phyloP scores from a whole-genome alignment of 2,113 vertebrate species.

The Amia ocellicauda region DNA sequence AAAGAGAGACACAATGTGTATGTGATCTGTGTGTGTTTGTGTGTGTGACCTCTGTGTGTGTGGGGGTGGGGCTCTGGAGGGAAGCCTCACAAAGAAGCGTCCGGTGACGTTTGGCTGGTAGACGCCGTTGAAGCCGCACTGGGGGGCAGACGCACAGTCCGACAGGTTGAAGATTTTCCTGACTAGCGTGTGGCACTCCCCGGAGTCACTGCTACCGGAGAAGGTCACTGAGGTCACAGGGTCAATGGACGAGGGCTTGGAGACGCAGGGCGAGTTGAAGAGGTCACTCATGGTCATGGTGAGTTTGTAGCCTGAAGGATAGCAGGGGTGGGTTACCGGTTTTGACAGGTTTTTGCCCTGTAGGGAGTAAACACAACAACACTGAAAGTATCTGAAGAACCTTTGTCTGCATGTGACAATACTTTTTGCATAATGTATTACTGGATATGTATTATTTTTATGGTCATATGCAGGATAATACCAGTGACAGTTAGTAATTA shows the following conservation, averaged over 20 bases:
- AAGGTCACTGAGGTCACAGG: slow-evolving; percentile 37
- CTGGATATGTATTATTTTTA: no score
- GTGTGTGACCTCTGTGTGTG: no score
- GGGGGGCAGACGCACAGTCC: slow-evolving; percentile 26
- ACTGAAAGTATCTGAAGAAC: no score
- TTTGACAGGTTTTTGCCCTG: slow-evolving; percentile 15
- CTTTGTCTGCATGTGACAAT: no score
- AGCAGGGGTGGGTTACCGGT: slow-evolving; percentile 60
- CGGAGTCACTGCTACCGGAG: slow-evolving; percentile 46
- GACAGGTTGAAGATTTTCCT: slow-evolving; percentile 58
- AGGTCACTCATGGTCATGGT: slow-evolving; percentile 31
- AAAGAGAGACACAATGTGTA: no score
- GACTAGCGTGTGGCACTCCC: slow-evolving; percentile 40
- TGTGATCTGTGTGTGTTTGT: no score
- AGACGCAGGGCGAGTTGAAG: slow-evolving; percentile 54
- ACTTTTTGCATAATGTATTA: no score
- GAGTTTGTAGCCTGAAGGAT: slow-evolving; percentile 48
- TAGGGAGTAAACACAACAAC: slow-evolving; percentile 2
- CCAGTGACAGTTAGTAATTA: no score
- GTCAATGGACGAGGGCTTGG: background rate
- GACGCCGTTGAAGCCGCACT: slow-evolving; percentile 57
- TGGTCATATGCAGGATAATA: no score
- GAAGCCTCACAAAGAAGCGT: slow-evolving; percentile 59
- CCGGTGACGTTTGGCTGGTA: slow-evolving; percentile 58
- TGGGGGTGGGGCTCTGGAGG: no score